Evolutionary conservation across 1,140 invertebrate species (phyloP).

Genomic region (Arctopsyche grandis): DNA sequence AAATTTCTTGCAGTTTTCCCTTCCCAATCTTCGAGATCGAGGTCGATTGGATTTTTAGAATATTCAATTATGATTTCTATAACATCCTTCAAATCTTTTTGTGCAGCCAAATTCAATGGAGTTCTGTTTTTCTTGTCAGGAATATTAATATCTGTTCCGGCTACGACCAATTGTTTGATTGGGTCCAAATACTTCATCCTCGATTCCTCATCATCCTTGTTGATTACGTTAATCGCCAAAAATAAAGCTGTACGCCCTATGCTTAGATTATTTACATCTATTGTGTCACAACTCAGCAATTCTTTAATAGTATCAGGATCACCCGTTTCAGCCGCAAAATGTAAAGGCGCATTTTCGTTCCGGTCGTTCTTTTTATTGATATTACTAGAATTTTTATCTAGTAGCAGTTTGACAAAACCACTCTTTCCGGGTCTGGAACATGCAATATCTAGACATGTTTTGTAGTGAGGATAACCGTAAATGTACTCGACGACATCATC

Average conservation of each 20-base stretch:
- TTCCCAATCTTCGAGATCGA: conserved; percentile 70
- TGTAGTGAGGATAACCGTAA: conserved; percentile 65
- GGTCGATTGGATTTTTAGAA: conserved; percentile 65
- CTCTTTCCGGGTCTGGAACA: conserved; percentile 62
- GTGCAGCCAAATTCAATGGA: conserved; percentile 71
- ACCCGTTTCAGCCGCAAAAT: conserved; percentile 71
- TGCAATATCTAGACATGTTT: conserved; percentile 68
- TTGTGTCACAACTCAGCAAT: conserved; percentile 67
- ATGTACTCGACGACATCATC: conserved; percentile 64
- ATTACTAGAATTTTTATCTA: conserved; percentile 73
- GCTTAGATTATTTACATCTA: conserved; percentile 66
- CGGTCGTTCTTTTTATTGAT: conserved; percentile 72
- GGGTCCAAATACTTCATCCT: conserved; percentile 64
- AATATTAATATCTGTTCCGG: conserved; percentile 72
- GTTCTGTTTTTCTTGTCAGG: conserved; percentile 71
- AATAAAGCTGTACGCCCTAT: conserved; percentile 72
- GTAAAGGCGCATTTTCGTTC: conserved; percentile 72
- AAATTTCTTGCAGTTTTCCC: conserved; percentile 68
- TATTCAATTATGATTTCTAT: conserved; percentile 65
- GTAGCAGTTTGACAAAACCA: conserved; percentile 71
- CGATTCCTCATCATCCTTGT: conserved; percentile 61
- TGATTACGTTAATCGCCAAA: conserved; percentile 70
- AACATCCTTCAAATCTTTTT: conserved; percentile 64
- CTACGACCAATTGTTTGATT: conserved; percentile 67
- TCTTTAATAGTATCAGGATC: conserved; percentile 66